Evolutionary conservation across 2,888 invertebrate genomes (phyloP).

Genomic region (Anthophora plumipes): DNA sequence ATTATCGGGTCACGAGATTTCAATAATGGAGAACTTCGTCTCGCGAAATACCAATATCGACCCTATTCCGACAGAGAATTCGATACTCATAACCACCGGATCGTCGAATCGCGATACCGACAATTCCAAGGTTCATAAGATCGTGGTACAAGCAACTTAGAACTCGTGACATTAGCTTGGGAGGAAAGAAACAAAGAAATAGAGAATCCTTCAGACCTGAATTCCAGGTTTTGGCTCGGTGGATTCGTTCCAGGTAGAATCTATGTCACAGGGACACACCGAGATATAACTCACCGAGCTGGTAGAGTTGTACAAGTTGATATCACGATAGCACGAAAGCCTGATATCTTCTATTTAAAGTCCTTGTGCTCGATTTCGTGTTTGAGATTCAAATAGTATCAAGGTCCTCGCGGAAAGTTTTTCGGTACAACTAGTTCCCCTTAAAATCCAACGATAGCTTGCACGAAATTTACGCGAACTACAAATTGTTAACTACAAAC

Average conservation of each 20-base stretch:
- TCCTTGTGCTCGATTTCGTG: not conserved
- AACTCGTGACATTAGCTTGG: not conserved
- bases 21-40: constrained; percentile 25
- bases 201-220: not conserved
- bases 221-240: not conserved
- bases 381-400: constrained; percentile 7
- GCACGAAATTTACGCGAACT: too few species aligned
- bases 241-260: not conserved
- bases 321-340: not conserved
- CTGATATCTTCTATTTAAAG: not conserved
- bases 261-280: not conserved
- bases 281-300: not conserved
- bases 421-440: not conserved
- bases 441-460: too few species aligned
- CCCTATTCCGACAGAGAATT: constrained; percentile 17
- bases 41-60: constrained; percentile 34
- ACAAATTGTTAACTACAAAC: too few species aligned
- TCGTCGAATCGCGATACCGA: constrained; percentile 20
- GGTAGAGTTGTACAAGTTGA: not conserved
- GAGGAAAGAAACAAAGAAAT: too few species aligned
- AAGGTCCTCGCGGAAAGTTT: constrained; percentile 2
- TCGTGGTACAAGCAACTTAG: not conserved
- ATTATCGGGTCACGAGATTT: constrained; percentile 31
- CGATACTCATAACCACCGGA: constrained; percentile 27
- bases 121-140: not conserved